phyloP scores from a whole-genome alignment of 2,113 vertebrate species.

The Vulpes lagopus region DNA sequence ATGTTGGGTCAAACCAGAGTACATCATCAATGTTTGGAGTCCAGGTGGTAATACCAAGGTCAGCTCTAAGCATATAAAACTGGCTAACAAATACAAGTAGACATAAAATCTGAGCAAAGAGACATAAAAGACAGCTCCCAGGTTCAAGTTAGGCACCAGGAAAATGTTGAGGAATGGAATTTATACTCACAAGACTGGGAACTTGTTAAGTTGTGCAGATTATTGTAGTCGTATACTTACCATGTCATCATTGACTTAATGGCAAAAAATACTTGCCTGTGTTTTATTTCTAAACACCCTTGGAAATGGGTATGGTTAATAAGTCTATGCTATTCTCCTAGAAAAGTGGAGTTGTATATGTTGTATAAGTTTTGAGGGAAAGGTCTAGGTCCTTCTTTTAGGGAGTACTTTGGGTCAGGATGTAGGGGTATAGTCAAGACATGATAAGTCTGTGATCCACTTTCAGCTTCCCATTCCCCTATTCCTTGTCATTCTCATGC shows the following conservation, averaged over 20 bases:
- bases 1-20: neutral
- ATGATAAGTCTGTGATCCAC: neutral
- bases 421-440: neutral
- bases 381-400: neutral
- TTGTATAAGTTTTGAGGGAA: conserved; percentile 13
- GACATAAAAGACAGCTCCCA: neutral
- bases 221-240: rapidly evolving
- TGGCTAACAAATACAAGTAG: too few species aligned
- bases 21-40: neutral
- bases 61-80: neutral
- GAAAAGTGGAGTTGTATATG: neutral
- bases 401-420: neutral
- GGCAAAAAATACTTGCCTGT: neutral
- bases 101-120: neutral
- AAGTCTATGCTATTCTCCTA: neutral
- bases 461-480: neutral
- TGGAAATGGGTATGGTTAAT: neutral
- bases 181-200: neutral
- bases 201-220: neutral
- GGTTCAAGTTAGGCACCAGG: neutral
- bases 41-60: neutral
- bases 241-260: neutral
- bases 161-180: neutral
- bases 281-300: neutral
- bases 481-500: rapidly evolving